These are phyloP conservation scores for Bemisia tabaci DNA, from an alignment of 1,140 invertebrate species.

Conservation along the genomic window DNA sequence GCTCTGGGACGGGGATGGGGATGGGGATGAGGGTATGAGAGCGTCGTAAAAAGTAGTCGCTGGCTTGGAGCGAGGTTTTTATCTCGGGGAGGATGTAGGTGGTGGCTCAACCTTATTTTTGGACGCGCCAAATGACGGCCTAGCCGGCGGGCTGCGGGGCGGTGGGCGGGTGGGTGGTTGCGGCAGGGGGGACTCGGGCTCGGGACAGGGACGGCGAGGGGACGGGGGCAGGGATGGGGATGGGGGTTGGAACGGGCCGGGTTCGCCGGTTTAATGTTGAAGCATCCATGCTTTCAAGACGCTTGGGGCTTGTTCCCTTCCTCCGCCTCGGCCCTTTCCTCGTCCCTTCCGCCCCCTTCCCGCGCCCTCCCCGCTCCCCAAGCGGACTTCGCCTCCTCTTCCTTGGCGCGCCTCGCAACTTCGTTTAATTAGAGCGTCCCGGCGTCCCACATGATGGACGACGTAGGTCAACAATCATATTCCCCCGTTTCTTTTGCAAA, in stretches of 20 bases:
- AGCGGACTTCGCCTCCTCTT: not conserved
- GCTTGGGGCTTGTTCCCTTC: not conserved
- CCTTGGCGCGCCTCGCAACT: too few species aligned
- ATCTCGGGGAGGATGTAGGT: too few species aligned
- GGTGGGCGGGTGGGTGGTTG: constrained; percentile 15
- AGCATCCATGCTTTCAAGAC: constrained; percentile 5
- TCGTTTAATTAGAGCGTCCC: not conserved
- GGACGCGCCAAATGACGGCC: too few species aligned
- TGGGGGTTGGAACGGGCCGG: constrained; percentile 19
- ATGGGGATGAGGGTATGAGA: not conserved
- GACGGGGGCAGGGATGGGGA: constrained; percentile 17
- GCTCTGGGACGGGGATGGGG: constrained; percentile 10
- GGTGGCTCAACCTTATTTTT: too few species aligned
- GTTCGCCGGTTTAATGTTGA: constrained; percentile 17
- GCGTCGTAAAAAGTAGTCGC: not conserved
- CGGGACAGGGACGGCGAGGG: not conserved
- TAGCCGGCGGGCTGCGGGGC: too few species aligned
- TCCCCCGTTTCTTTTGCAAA: too few species aligned
- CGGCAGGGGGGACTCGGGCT: too few species aligned
- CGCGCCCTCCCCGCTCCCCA: not conserved
- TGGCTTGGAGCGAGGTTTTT: too few species aligned
- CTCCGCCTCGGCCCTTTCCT: constrained; percentile 8
- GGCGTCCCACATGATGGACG: too few species aligned
- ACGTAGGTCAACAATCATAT: too few species aligned
- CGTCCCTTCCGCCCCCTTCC: not conserved